Evolutionary conservation across 2,888 invertebrate species (phyloP), one percentile per base, ranked within the genome.

Genomic region (Pseudeuparius sepicola): DNA sequence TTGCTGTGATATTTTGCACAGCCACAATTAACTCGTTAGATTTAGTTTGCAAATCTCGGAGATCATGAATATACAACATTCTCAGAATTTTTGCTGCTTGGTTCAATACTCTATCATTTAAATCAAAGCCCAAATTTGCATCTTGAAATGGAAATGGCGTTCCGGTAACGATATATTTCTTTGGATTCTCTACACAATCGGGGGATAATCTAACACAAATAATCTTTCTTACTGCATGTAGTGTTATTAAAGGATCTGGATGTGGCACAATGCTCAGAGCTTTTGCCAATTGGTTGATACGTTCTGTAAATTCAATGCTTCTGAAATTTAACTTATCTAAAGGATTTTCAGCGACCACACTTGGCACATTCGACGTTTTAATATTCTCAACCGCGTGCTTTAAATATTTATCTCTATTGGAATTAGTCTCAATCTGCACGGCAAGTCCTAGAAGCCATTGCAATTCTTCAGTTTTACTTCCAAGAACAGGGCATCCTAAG

Each of bases 21-120:
- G 78, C 74, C 2, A 96, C 97, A 46, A 98, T 82, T 1, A 88
- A 78, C 60, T 94, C 89, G 62, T 98, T 98, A 31, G 96, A 92
- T 52, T 74, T 75, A 0, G 92, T 94, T 60, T 98, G 97, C 31
- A 97, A 69, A 43, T 82, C 74, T 51, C 90, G 66, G 11, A 93
- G 65, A 56, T 90, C 85, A 51, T 83, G 79, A 41, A 93, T 78
- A 59, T 88, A 88, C 12, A 92, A 64, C 24, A 90, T 66, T 25
- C 84, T 70, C 34, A 92, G 63, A 34, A 86, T 74, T 59, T 85
- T 83, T 2, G 81, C 80, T 2, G 84, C 80, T 48, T 75, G 71
- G 44, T 80, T 78, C 24, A 84, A 53, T 6, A 68, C 66, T 2
- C 66, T 58, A 54, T 85, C 82, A 15, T 73, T 71, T 42, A 74